Conservation (phyloP, 2,888 invertebrate species). For the Amiota mariae region DNA sequence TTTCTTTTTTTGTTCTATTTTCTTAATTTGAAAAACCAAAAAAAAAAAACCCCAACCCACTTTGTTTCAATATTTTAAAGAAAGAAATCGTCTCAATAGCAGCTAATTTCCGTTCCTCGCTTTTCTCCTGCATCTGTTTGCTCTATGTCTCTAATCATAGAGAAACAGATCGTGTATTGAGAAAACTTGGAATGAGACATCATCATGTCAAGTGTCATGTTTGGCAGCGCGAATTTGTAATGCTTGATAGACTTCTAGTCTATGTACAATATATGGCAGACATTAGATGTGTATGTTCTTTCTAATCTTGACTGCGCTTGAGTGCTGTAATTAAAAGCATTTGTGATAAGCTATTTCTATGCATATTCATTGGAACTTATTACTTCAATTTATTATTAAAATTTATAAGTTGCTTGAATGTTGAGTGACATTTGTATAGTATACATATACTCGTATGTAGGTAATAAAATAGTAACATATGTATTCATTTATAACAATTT, state of each 20-base stretch:
- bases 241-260: neutral
- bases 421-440: no score
- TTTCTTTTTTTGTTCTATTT: conserved; percentile 17
- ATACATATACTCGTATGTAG: no score
- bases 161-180: no score
- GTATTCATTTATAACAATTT: no score
- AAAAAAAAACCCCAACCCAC: neutral
- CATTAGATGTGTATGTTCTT: neutral
- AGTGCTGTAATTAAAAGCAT: conserved; percentile 19
- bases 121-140: conserved; percentile 31
- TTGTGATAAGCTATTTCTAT: conserved; percentile 21
- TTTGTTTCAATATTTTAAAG: conserved; percentile 44
- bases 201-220: conserved; percentile 47
- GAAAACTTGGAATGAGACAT: neutral
- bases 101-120: conserved; percentile 45
- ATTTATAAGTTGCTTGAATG: neutral
- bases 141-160: no score
- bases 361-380: neutral
- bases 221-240: conserved; percentile 22
- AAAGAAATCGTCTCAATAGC: conserved; percentile 57
- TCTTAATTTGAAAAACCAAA: neutral
- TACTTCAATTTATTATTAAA: neutral
- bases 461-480: no score
- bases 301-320: conserved; percentile 20
- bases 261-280: no score